phyloP scores from a whole-genome alignment of 2,797 vertebrate species.

The Caiman crocodilus region DNA sequence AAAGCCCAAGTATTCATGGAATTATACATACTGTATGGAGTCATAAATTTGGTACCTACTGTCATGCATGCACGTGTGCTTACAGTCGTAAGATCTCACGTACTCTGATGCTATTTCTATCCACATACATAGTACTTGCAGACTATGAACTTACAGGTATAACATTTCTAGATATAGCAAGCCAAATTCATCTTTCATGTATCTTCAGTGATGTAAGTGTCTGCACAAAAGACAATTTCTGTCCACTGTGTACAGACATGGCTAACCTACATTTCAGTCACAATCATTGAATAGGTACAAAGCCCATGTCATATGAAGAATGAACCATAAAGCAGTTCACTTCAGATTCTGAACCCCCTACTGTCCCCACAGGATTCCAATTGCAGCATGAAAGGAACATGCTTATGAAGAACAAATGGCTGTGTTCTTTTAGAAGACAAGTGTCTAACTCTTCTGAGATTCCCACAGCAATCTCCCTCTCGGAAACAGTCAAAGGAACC shows the following conservation, averaged over 20 bases:
- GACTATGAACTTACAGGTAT: rapidly evolving
- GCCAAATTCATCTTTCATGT: not conserved
- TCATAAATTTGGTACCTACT: not conserved
- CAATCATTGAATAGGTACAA: conserved; percentile 47
- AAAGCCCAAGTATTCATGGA: not conserved
- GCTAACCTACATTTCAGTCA: conserved; percentile 14
- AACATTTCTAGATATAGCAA: not conserved
- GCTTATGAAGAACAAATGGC: conserved; percentile 66
- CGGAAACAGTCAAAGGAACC: conserved; percentile 18
- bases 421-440: conserved; percentile 57
- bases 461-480: conserved; percentile 18
- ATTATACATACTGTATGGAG: not conserved
- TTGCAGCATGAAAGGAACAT: conserved; percentile 10
- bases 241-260: not conserved
- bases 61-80: not conserved
- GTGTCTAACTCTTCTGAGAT: conserved; percentile 49
- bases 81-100: rapidly evolving
- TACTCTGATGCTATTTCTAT: rapidly evolving
- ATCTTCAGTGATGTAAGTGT: not conserved
- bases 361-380: not conserved
- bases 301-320: not conserved
- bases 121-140: too few species aligned
- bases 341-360: conserved; percentile 12
- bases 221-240: not conserved
- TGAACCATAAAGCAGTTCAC: not conserved